Conservation (phyloP, 1,140 invertebrate genomes). For the Frieseomelitta varia region DNA sequence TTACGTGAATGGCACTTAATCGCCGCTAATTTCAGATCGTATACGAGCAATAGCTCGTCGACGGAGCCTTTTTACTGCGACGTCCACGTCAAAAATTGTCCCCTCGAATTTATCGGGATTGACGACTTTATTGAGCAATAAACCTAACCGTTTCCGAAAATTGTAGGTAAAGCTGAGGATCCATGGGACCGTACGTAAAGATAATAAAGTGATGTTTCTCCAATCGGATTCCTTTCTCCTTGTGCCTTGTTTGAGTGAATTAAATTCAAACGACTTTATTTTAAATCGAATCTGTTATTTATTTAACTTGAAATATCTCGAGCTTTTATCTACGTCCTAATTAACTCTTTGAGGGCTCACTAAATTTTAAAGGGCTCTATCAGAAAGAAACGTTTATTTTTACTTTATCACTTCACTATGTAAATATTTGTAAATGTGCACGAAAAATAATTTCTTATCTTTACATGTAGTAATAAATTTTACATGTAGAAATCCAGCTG, state of each 20-base stretch:
- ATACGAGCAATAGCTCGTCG: slow-evolving; percentile 65
- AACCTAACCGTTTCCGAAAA: neutral
- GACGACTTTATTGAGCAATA: slow-evolving; percentile 66
- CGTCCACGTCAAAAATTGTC: slow-evolving; percentile 74
- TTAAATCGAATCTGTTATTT: neutral
- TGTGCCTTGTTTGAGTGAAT: neutral
- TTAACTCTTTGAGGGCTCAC: no score
- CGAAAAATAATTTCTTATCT: no score
- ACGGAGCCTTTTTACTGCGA: slow-evolving; percentile 71
- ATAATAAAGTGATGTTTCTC: neutral
- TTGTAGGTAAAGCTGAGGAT: neutral
- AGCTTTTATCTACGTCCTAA: neutral
- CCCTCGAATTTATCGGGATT: slow-evolving; percentile 76
- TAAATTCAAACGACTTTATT: slow-evolving; percentile 14
- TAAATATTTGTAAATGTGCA: no score
- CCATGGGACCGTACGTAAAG: neutral
- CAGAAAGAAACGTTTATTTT: no score
- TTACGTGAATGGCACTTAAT: neutral
- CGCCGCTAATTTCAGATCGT: slow-evolving; percentile 65
- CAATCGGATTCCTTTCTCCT: neutral
- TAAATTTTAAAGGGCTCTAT: no score
- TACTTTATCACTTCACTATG: no score
- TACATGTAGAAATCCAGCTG: no score
- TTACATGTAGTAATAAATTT: no score
- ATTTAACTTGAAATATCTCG: neutral